These are phyloP conservation scores for Indicator maculatus DNA, from an alignment of 2,113 vertebrate species.

Conservation along the genomic window DNA sequence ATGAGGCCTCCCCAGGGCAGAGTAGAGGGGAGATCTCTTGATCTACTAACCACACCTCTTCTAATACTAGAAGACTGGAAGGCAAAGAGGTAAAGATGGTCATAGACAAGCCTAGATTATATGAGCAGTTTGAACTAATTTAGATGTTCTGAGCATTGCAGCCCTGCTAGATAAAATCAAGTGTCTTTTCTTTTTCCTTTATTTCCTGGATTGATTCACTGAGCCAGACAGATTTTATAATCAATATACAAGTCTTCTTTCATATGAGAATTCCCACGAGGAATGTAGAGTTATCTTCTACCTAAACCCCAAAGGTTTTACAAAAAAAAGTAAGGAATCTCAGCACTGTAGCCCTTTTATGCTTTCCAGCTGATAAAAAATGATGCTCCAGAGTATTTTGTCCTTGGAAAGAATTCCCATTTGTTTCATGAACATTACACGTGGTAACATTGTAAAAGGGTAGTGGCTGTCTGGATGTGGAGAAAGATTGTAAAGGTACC, in stretches of 20 bases:
- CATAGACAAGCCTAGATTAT: neutral
- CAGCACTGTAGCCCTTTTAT: neutral
- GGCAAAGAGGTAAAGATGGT: neutral
- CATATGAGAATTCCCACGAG: neutral
- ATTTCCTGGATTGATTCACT: neutral
- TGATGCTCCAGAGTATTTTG: neutral
- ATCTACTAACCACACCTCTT: no score
- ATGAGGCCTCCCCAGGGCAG: no score
- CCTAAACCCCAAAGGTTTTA: neutral
- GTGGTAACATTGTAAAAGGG: neutral
- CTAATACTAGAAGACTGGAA: neutral
- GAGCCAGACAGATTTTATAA: neutral
- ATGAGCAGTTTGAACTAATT: neutral
- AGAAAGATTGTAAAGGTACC: neutral
- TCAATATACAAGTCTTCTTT: neutral
- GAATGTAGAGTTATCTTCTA: neutral
- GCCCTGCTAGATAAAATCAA: neutral
- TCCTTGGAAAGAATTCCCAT: neutral
- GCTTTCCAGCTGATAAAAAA: neutral
- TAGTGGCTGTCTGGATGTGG: neutral
- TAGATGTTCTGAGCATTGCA: neutral
- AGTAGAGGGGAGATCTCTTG: no score
- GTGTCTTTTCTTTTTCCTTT: neutral
- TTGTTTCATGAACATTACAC: neutral
- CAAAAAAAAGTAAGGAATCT: neutral